Base-by-base conservation (phyloP, 2,113 vertebrate species). In the Pollachius pollachius region DNA sequence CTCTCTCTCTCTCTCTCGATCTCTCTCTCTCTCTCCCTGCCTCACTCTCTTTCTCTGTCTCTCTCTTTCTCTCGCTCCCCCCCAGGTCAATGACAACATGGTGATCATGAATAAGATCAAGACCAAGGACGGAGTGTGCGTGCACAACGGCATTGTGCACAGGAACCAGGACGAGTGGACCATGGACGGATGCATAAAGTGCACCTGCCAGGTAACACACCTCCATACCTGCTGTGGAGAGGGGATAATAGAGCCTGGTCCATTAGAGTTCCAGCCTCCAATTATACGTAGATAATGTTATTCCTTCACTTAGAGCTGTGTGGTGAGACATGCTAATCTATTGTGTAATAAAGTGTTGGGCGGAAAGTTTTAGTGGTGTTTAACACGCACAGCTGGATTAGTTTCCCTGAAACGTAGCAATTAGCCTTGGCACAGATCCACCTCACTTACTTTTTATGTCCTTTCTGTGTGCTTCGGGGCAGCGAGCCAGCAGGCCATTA, bases 131-230 rank as follows among this genome's bases (percentile, higher is more conserved):
- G 92, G 92, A 12, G 87, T 91, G 0, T 99, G 96, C 87, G 82
- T 94, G 69, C 94, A 99, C 87, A 98, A 98, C 0, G 94, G 95
- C 15, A 87, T 96, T 0, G 70, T 89, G 76, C 91, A 97, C 85
- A 92, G 91, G 59, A 94, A 99, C 67, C 92, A 91, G 3, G 94
- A 94, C 0, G 95, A 97, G 61, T 99, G 97, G 97, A 98, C 95
- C 0, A 94, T 99, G 64, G 97, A 99, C 21, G 94, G 91, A 87
- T 99, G 97, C 83, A 99, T 97, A 0, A 94, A 96, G 84, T 99
- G 97, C 82, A 97, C 94, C 76, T 99, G 97, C 80, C 95, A 98
- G 96, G 97, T 98, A 88, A 52, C 54, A 23, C n/a, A 7, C 15
- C 27, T 67, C 18, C 60, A 11, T 48, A 37, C 59, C 48, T 5